A percentile compares a stretch with the other conserved stretches of the same genome.
These are phyloP conservation scores for Colaptes auratus DNA, from an alignment of 2,113 vertebrate genomes.

Conservation along the genomic window DNA sequence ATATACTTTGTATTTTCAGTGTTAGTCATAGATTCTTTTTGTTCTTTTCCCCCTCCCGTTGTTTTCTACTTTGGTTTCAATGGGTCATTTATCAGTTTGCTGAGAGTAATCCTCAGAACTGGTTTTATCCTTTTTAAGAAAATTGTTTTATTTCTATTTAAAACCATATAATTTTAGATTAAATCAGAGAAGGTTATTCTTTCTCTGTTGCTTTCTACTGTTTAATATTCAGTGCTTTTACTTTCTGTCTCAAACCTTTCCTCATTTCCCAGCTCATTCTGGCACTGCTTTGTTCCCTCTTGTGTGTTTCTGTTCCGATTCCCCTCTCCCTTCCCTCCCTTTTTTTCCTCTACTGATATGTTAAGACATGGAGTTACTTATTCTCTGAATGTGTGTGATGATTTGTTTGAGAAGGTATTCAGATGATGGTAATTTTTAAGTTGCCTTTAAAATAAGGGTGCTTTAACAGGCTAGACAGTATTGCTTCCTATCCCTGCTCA, in stretches of 20 bases:
- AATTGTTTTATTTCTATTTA: neutral
- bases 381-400: neutral
- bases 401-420: neutral
- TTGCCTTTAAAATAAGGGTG: neutral
- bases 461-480: neutral
- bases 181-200: neutral
- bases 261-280: neutral
- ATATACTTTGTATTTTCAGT: conserved; percentile 10
- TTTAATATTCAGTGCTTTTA: neutral
- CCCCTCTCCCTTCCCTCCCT: neutral
- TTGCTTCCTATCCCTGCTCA: neutral
- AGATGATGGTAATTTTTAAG: neutral
- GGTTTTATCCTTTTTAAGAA: neutral
- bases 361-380: neutral
- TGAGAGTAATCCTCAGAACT: neutral
- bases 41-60: neutral
- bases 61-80: neutral
- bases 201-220: neutral
- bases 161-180: neutral
- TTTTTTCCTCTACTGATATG: neutral
- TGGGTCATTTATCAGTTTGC: neutral
- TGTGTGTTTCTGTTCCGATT: neutral
- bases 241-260: neutral
- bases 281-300: neutral
- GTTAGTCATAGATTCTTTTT: neutral